Conservation (phyloP, 2,888 invertebrate genomes). For the Formica aserva region DNA sequence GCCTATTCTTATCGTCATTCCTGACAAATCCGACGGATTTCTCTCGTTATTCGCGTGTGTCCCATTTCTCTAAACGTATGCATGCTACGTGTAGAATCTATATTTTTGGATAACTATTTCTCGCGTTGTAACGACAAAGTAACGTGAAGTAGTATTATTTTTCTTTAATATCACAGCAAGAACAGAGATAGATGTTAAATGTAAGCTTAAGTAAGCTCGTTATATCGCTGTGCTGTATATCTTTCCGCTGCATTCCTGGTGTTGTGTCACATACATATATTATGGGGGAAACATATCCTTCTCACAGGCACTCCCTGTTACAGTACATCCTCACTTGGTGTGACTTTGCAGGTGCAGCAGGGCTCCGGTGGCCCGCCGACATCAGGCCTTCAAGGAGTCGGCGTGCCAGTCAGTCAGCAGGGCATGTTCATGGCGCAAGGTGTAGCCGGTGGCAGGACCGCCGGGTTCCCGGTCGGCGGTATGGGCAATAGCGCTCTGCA, state of each 20-base stretch:
- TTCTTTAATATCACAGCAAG: neutral
- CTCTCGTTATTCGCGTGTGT: conserved; percentile 46
- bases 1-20: conserved; percentile 73
- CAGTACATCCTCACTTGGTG: neutral
- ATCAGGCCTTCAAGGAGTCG: conserved; percentile 81
- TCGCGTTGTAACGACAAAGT: neutral
- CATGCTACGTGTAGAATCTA: conserved; percentile 87
- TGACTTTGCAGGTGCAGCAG: conserved; percentile 82
- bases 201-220: neutral
- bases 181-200: neutral
- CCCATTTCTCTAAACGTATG: conserved; percentile 80
- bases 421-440: conserved; percentile 83
- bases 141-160: neutral
- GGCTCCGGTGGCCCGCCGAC: conserved; percentile 79
- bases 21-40: conserved; percentile 51
- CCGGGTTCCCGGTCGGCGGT: conserved; percentile 89
- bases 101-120: conserved; percentile 68
- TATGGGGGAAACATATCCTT: neutral
- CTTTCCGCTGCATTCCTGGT: neutral
- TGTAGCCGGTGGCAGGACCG: conserved; percentile 87
- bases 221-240: neutral
- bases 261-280: neutral
- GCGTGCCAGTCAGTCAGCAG: conserved; percentile 80
- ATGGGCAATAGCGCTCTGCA: conserved; percentile 89
- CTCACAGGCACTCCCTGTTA: neutral